Evolutionary conservation across 1,140 invertebrate species (phyloP).

Genomic region (Achatina immaculata): DNA sequence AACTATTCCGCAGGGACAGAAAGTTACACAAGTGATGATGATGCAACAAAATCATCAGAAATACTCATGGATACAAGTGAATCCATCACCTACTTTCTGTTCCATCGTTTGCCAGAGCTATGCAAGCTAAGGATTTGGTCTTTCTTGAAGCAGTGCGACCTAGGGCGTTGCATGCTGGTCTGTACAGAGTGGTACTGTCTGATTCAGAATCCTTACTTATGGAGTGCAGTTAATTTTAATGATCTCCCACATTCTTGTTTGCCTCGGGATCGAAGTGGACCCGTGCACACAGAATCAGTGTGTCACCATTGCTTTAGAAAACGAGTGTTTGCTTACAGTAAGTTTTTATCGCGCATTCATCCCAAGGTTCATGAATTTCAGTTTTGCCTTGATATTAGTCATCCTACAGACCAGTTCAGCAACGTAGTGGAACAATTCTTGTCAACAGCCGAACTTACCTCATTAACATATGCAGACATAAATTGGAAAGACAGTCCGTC

Average conservation of each 20-base stretch:
- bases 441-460: slow-evolving; percentile 41
- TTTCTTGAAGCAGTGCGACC: slow-evolving; percentile 55
- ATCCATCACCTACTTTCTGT: slow-evolving; percentile 50
- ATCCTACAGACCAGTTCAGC: slow-evolving; percentile 57
- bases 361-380: slow-evolving; percentile 59
- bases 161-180: slow-evolving; percentile 53
- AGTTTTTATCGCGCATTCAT: slow-evolving; percentile 48
- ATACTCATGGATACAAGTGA: background rate
- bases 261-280: slow-evolving; percentile 33
- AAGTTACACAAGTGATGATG: slow-evolving; percentile 5
- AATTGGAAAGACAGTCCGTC: slow-evolving; percentile 69
- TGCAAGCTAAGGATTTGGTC: slow-evolving; percentile 65
- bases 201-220: slow-evolving; percentile 56
- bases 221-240: slow-evolving; percentile 58
- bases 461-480: slow-evolving; percentile 58
- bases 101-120: slow-evolving; percentile 57
- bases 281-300: slow-evolving; percentile 46
- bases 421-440: slow-evolving; percentile 53
- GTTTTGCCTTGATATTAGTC: slow-evolving; percentile 66
- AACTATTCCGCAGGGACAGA: slow-evolving; percentile 25
- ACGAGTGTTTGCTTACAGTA: slow-evolving; percentile 54
- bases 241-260: slow-evolving; percentile 59
- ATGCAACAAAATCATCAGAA: background rate
- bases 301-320: slow-evolving; percentile 61
- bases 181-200: slow-evolving; percentile 59